Evolutionary conservation across 2,888 invertebrate genomes (phyloP), one percentile per base, ranked within the genome.

Genomic region (Acholoe squamosa): DNA sequence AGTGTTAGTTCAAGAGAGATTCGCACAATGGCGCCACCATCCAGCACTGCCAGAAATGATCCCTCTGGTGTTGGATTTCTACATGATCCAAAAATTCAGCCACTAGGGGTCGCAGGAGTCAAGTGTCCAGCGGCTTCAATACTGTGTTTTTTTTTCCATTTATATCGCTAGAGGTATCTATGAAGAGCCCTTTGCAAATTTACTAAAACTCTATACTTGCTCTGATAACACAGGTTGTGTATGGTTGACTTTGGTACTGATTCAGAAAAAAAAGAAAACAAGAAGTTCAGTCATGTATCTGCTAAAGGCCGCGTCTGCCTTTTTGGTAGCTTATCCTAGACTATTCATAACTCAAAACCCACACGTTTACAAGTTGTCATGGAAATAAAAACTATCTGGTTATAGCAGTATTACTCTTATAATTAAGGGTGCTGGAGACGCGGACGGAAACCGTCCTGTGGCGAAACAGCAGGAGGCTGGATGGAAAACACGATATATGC

Each of bases 21-120:
- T 80, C 80, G 80, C 80, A 80, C n/a, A 19, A n/a, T 19, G 80
- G 80, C 33, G 80, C 80, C 80, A 80, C 80, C 80, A 80, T 80
- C 80, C 80, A 80, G 80, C 80, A 33, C 34, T 19, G 80, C 61
- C 14, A 19, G 43, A 61, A n/a, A n/a, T 19, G 14, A 61, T 19
- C 19, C 61, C 61, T 61, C 61, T 61, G 61, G 61, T 61, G 61
- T 61, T 19, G 19, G 54, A 54, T 14, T n/a, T 61, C 61, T 61
- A n/a, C 61, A 61, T 61, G n/a, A 61, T 61, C 22, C 61, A 61
- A n/a, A 54, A 12, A 7, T 61, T 7, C n/a, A 61, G 19, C 7
- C 61, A 3, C 61, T 19, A 3, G 10, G 43, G 10, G 43, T 43
- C n/a, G 10, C 10, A 43, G 43, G 10, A 43, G 43, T 10, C 43